Evolutionary conservation across 1,140 invertebrate species (phyloP), one percentile per base, ranked within the genome.

Genomic region (Pseudobourletiella spinata): DNA sequence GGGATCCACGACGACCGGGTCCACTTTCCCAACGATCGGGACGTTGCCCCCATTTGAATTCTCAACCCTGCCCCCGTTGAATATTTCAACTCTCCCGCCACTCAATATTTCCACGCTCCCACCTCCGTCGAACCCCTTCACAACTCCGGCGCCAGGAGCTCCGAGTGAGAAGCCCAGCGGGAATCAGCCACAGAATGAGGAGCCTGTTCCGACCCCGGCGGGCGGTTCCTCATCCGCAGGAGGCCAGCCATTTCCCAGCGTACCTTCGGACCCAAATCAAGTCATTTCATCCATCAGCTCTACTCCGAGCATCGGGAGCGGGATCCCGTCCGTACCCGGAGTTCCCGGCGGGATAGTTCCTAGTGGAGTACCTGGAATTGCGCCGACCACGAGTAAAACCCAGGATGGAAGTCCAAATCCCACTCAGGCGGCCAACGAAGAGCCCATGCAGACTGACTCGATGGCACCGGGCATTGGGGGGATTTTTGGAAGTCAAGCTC

Each of bases 21-120:
- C 4, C 51, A 54, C 51, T 4, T 30, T 20, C 6, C 24, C 51
- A 15, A 32, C 54, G 39, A 3, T 61, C 18, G 20, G 18, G 14
- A 54, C 48, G 3, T 26, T 61, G 16, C 50, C 63, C 1, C 63
- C 63, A 26, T 2, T 60, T 2, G 59, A 59, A 20, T 43, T 58
- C 26, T 11, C 11, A 1, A 30, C 54, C 6, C 25, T 57, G 20
- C 60, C 60, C 43, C 54, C 61, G 24, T 39, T 42, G n/a, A 61
- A 52, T 42, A 24, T 63, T 52, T 26, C 20, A 20, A 64, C 63
- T 25, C 29, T 60, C 8, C 57, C 63, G 24, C 63, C 63, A 16
- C 50, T 46, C 2, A 59, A 42, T 20, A 11, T 51, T 28, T 20
- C 35, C 20, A 58, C 55, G 2, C 50, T 55, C 25, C 56, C 56